phyloP scores from a whole-genome alignment of 2,113 vertebrate species.

The Regulus satrapa region DNA sequence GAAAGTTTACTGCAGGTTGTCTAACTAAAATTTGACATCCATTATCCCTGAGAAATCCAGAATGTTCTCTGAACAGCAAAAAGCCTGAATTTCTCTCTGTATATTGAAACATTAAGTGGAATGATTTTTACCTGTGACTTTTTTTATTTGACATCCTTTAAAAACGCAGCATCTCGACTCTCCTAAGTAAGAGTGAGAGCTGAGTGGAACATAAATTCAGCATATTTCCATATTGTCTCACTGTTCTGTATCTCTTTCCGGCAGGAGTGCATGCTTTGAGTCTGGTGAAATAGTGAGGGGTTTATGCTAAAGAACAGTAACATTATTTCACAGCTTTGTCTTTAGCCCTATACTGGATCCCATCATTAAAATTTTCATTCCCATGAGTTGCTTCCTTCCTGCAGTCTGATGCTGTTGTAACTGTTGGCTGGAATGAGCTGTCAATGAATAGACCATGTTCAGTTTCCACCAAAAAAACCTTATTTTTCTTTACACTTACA shows the following conservation, averaged over 20 bases:
- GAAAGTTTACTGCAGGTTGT: background rate
- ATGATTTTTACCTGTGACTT: background rate
- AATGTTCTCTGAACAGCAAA: background rate
- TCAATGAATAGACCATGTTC: background rate
- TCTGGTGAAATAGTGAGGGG: accelerated
- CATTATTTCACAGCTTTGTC: background rate
- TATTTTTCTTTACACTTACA: background rate
- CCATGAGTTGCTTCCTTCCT: background rate
- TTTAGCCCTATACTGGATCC: background rate
- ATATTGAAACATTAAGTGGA: background rate
- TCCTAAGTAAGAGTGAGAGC: background rate
- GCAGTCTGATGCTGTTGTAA: background rate
- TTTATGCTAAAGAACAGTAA: background rate
- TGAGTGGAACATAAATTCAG: background rate
- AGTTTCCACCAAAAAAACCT: background rate
- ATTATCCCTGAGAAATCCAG: background rate
- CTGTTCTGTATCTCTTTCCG: background rate
- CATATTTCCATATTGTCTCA: background rate
- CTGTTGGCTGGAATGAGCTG: background rate
- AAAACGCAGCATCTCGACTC: accelerated
- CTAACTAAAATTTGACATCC: background rate
- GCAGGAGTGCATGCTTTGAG: background rate
- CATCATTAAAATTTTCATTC: background rate
- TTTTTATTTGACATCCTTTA: background rate
- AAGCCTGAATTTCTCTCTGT: background rate